Evolutionary conservation across 1,140 invertebrate species (phyloP).

Genomic region (Penaeus indicus): DNA sequence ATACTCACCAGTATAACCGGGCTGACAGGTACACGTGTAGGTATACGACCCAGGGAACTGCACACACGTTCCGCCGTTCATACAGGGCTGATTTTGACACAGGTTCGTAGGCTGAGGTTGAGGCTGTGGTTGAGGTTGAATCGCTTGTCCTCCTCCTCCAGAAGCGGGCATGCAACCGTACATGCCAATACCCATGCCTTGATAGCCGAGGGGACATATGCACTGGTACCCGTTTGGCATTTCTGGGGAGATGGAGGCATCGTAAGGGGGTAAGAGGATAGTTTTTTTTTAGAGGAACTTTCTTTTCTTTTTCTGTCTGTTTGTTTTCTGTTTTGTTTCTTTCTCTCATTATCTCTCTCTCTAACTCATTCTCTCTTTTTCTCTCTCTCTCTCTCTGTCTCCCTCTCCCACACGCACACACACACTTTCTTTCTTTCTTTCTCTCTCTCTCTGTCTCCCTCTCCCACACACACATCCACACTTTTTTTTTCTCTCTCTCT

Average conservation of each 20-base stretch:
- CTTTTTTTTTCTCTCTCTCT: too few species aligned
- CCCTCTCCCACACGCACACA: too few species aligned
- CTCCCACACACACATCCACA: too few species aligned
- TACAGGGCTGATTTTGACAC: slow-evolving; percentile 80
- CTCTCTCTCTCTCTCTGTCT: too few species aligned
- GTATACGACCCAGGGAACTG: slow-evolving; percentile 71
- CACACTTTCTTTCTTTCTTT: too few species aligned
- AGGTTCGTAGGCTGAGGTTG: slow-evolving; percentile 68
- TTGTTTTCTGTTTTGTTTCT: too few species aligned
- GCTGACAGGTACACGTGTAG: slow-evolving; percentile 62
- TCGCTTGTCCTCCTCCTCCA: not conserved
- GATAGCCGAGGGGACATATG: slow-evolving; percentile 83
- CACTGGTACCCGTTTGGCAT: slow-evolving; percentile 78
- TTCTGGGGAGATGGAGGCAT: slow-evolving; percentile 68
- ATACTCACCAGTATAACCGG: slow-evolving; percentile 75
- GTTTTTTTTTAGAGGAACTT: too few species aligned
- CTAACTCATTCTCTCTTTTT: too few species aligned
- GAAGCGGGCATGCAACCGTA: slow-evolving; percentile 77
- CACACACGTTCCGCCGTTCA: slow-evolving; percentile 76
- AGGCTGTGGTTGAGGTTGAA: slow-evolving; percentile 59
- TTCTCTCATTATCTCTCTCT: too few species aligned
- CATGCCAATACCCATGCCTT: slow-evolving; percentile 84
- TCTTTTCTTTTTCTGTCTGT: too few species aligned
- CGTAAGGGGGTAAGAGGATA: too few species aligned
- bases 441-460: too few species aligned